These are phyloP conservation scores for Himalopsyche kuldschensis DNA, from an alignment of 2,888 invertebrate genomes.

Conservation along the genomic window DNA sequence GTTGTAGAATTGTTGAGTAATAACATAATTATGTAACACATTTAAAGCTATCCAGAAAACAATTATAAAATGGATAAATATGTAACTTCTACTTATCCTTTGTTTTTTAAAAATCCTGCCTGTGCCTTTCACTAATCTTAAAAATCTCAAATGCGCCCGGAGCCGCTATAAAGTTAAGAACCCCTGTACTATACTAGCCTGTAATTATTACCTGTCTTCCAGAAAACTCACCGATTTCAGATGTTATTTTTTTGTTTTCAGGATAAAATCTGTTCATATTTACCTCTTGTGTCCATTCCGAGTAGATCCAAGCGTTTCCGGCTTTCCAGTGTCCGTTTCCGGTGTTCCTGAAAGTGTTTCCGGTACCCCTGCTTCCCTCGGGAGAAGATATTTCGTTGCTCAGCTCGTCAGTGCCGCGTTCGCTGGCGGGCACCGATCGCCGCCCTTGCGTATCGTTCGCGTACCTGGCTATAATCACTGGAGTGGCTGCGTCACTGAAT, in stretches of 20 bases:
- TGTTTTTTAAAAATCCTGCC: no score
- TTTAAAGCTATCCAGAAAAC: no score
- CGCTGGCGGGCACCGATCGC: not conserved
- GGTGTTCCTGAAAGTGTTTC: not conserved
- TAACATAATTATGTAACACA: no score
- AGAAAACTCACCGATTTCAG: no score
- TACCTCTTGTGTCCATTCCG: slow-evolving; percentile 40
- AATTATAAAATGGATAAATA: no score
- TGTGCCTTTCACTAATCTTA: no score
- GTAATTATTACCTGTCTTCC: no score
- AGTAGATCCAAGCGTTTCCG: slow-evolving; percentile 38
- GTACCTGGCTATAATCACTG: slow-evolving; percentile 4
- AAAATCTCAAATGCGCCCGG: no score
- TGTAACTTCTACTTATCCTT: no score
- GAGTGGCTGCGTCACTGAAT: slow-evolving; percentile 18
- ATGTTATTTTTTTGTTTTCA: not conserved
- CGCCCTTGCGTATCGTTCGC: slow-evolving; percentile 7
- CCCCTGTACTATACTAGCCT: no score
- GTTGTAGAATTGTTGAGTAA: no score
- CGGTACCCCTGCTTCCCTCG: slow-evolving; percentile 4
- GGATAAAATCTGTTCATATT: not conserved
- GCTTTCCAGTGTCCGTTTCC: slow-evolving; percentile 31
- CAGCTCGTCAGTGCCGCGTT: slow-evolving; percentile 19
- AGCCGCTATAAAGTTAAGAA: no score
- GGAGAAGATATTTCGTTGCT: slow-evolving; percentile 25